A percentile compares a stretch with the other conserved stretches of the same genome.
phyloP scores from a whole-genome alignment of 2,113 vertebrate species.

The Lepisosteus osseus region DNA sequence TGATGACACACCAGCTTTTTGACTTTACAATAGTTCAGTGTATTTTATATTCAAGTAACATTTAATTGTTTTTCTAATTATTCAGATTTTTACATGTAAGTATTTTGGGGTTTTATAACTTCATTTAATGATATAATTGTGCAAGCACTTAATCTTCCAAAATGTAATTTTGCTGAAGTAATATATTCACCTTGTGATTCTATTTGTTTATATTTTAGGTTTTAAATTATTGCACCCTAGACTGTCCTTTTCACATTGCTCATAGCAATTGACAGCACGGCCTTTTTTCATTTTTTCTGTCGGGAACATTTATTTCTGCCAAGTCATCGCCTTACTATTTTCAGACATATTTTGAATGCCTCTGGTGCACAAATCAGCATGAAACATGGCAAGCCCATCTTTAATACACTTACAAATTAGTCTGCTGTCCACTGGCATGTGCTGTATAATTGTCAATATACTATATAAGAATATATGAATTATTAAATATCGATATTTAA shows the following conservation, averaged over 20 bases:
- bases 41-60: too few relatives aligned
- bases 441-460: neutral
- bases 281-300: conserved; percentile 25
- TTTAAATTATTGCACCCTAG: neutral
- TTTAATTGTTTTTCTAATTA: too few relatives aligned
- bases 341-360: conserved; percentile 27
- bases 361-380: conserved; percentile 28
- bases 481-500: too few relatives aligned
- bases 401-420: conserved; percentile 26
- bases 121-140: too few relatives aligned
- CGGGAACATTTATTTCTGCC: conserved; percentile 25
- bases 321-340: conserved; percentile 30
- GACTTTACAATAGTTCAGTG: too few relatives aligned
- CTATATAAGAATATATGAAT: too few relatives aligned
- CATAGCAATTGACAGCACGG: conserved; percentile 24
- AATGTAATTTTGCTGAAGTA: neutral
- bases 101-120: too few relatives aligned
- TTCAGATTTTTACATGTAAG: too few relatives aligned
- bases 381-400: conserved; percentile 26
- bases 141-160: too few relatives aligned
- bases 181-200: neutral
- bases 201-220: neutral
- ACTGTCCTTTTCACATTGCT: conserved; percentile 41
- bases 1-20: too few relatives aligned
- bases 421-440: conserved; percentile 6